phyloP scores from a whole-genome alignment of 2,797 vertebrate species.

The Gadopsis marmoratus region DNA sequence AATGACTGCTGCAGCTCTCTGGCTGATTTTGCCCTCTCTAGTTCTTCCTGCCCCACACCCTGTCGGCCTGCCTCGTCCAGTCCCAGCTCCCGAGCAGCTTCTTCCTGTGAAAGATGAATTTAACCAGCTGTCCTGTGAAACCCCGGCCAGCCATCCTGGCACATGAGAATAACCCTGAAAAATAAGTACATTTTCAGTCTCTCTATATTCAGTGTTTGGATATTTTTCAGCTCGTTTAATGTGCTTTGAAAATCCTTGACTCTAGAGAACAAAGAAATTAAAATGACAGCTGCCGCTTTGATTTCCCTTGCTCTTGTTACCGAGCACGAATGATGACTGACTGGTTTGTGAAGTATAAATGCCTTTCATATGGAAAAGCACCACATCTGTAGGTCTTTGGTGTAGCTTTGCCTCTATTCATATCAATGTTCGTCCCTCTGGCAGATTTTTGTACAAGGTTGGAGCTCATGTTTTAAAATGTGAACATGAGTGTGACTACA shows the following conservation, averaged over 20 bases:
- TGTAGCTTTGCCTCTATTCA: constrained; percentile 6
- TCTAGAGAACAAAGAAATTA: constrained; percentile 45
- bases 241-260: constrained; percentile 38
- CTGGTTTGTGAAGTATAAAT: constrained; percentile 31
- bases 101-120: constrained; percentile 53
- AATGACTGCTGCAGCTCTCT: constrained; percentile 83
- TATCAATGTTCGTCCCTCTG: background rate
- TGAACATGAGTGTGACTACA: background rate
- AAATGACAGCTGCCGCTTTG: constrained; percentile 48
- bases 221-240: constrained; percentile 34
- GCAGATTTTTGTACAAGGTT: background rate
- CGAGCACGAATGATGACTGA: constrained; percentile 33
- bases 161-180: constrained; percentile 18
- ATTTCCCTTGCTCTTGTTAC: constrained; percentile 38
- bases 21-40: constrained; percentile 74
- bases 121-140: constrained; percentile 45
- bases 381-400: constrained; percentile 23
- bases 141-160: background rate
- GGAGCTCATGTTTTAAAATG: constrained; percentile 6
- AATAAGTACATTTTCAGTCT: background rate
- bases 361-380: background rate
- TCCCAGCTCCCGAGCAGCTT: constrained; percentile 38
- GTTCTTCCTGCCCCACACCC: constrained; percentile 76
- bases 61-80: constrained; percentile 49
- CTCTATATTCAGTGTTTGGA: background rate